Percentiles rank a stretch among this genome's conserved stretches.
Conservation (phyloP, 1,140 invertebrate species). For the Brachionus rubens region DNA sequence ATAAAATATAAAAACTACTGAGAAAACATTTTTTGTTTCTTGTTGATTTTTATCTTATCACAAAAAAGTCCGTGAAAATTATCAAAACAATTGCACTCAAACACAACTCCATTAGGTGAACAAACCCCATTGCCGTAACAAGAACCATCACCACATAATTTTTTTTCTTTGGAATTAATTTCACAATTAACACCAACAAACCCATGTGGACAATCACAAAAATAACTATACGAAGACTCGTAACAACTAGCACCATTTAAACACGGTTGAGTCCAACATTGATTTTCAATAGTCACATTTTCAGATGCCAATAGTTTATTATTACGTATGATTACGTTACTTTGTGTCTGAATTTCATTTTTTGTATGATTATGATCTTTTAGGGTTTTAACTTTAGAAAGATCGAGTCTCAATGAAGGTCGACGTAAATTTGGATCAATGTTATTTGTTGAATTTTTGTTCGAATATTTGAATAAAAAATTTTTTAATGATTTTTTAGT, state of each 20-base stretch:
- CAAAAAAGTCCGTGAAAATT: background rate
- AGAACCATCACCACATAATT: constrained; percentile 28
- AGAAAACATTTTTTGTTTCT: constrained; percentile 3
- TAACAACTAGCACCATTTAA: constrained; percentile 39
- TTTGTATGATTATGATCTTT: too few relatives aligned
- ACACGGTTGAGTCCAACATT: constrained; percentile 38
- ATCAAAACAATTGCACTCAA: constrained; percentile 7
- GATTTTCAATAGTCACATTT: constrained; percentile 23
- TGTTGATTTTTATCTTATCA: background rate
- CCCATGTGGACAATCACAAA: background rate
- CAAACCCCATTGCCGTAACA: constrained; percentile 26
- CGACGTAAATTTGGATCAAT: too few relatives aligned
- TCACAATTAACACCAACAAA: constrained; percentile 36
- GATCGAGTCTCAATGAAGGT: too few relatives aligned
- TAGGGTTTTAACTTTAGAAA: too few relatives aligned
- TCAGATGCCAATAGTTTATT: background rate
- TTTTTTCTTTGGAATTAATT: background rate
- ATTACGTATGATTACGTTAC: too few relatives aligned
- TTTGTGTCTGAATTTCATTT: too few relatives aligned
- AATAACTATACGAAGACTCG: constrained; percentile 12
- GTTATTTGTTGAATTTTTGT: too few relatives aligned
- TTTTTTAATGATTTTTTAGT: too few relatives aligned
- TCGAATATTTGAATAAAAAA: too few relatives aligned
- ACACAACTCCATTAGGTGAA: background rate
- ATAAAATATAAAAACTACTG: constrained; percentile 17